phyloP scores from a whole-genome alignment of 2,888 invertebrate genomes.

The Ochropleura leucogaster region DNA sequence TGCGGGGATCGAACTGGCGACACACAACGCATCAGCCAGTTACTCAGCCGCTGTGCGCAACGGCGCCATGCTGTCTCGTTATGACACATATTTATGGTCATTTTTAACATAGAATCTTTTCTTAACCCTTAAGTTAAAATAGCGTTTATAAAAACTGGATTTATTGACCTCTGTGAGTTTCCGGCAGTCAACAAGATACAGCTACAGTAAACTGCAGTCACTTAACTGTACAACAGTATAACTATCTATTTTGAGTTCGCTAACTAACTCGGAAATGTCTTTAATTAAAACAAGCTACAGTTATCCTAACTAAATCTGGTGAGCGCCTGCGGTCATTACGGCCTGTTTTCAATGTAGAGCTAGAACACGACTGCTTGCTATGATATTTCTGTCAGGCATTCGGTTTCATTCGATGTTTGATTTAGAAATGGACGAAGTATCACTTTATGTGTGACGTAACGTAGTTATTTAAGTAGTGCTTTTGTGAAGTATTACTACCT shows the following conservation, averaged over 20 bases:
- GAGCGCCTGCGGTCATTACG: conserved; percentile 56
- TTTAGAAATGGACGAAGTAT: background rate
- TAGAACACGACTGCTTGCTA: conserved; percentile 46
- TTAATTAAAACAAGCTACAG: conserved; percentile 51
- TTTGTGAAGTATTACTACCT: no score
- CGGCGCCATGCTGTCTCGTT: background rate
- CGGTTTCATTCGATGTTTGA: conserved; percentile 10
- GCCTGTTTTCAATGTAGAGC: conserved; percentile 26
- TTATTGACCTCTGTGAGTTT: background rate
- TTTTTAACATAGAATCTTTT: background rate
- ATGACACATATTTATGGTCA: background rate
- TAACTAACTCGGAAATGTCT: conserved; percentile 35
- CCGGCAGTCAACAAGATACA: background rate
- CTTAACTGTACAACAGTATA: conserved; percentile 12
- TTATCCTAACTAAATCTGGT: conserved; percentile 32
- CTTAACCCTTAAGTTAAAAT: background rate
- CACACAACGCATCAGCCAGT: no score
- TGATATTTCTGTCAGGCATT: conserved; percentile 59
- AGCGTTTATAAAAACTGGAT: background rate
- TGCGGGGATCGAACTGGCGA: no score
- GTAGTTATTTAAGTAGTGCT: background rate
- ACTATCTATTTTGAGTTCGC: conserved; percentile 36
- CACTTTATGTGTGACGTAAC: background rate
- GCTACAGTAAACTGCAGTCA: conserved; percentile 1
- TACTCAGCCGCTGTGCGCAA: no score